A percentile compares a stretch with the other conserved stretches of the same genome.
These are phyloP conservation scores for Melanostigma gelatinosum DNA, from an alignment of 2,113 vertebrate species.

Conservation along the genomic window DNA sequence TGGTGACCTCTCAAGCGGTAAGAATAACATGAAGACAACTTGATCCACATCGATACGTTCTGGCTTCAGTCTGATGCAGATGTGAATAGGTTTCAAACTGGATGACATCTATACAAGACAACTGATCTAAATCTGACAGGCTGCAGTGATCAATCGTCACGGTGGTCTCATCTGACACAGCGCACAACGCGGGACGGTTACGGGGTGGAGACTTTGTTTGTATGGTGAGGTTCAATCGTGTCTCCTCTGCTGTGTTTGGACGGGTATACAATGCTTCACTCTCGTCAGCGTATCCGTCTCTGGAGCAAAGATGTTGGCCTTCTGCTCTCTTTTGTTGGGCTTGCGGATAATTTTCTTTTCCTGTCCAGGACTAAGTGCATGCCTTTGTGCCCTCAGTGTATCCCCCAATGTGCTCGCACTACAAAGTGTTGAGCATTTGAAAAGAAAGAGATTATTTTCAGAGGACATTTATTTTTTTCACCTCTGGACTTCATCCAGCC, in stretches of 20 bases:
- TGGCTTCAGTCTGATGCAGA: neutral
- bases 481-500: conserved; percentile 35
- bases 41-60: neutral
- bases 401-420: neutral
- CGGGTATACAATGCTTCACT: conserved; percentile 1
- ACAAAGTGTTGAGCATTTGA: conserved; percentile 32
- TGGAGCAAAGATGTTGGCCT: conserved; percentile 39
- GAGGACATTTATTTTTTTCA: conserved; percentile 38
- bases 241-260: conserved; percentile 35
- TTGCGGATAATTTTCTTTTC: conserved; percentile 10
- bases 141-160: neutral
- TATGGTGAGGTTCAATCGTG: conserved; percentile 19
- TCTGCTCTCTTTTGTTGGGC: conserved; percentile 11
- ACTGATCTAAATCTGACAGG: neutral
- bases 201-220: conserved; percentile 8
- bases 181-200: neutral
- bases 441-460: conserved; percentile 36
- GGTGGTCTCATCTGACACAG: neutral
- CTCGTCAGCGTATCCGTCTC: conserved; percentile 21
- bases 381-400: neutral
- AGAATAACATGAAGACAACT: neutral
- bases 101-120: neutral
- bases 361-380: neutral
- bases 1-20: neutral
- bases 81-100: neutral